Evolutionary conservation across 2,113 vertebrate species (phyloP).

Genomic region (Sander vitreus): DNA sequence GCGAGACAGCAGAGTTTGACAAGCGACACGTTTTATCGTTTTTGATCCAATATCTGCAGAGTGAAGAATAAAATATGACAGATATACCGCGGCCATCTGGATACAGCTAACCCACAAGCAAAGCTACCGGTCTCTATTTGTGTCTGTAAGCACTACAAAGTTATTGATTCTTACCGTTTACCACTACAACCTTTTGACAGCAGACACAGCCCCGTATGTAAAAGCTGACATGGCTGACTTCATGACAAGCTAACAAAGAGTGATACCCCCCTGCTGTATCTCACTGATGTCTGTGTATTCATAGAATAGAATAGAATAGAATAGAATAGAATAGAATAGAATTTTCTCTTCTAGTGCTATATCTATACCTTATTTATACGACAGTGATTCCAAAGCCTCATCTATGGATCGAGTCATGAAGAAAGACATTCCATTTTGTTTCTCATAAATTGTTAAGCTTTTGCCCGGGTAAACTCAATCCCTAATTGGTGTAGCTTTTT

Average conservation of each 20-base stretch:
- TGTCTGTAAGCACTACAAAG: conserved; percentile 53
- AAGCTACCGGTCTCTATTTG: conserved; percentile 50
- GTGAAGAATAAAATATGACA: conserved; percentile 54
- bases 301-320: conserved; percentile 33
- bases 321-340: conserved; percentile 27
- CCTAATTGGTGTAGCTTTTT: conserved; percentile 79
- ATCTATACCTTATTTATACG: conserved; percentile 37
- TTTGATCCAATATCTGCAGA: conserved; percentile 50
- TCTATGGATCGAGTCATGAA: conserved; percentile 47
- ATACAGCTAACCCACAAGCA: conserved; percentile 30
- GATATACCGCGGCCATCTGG: conserved; percentile 44
- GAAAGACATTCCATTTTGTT: conserved; percentile 66
- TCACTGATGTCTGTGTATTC: conserved; percentile 34
- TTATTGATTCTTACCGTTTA: conserved; percentile 70
- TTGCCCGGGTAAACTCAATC: conserved; percentile 53
- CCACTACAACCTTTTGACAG: conserved; percentile 56
- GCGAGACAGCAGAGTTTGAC: conserved; percentile 51
- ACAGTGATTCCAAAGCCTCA: conserved; percentile 53
- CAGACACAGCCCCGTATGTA: conserved; percentile 56
- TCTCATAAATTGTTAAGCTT: conserved; percentile 68
- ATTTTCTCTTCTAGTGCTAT: background rate
- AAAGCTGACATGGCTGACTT: conserved; percentile 63
- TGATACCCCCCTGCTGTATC: conserved; percentile 38
- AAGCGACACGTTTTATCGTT: conserved; percentile 45
- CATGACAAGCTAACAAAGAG: conserved; percentile 62